A percentile compares a stretch with the other conserved stretches of the same genome.
phyloP scores from a whole-genome alignment of 2,113 vertebrate species.

The Pristiophorus japonicus region DNA sequence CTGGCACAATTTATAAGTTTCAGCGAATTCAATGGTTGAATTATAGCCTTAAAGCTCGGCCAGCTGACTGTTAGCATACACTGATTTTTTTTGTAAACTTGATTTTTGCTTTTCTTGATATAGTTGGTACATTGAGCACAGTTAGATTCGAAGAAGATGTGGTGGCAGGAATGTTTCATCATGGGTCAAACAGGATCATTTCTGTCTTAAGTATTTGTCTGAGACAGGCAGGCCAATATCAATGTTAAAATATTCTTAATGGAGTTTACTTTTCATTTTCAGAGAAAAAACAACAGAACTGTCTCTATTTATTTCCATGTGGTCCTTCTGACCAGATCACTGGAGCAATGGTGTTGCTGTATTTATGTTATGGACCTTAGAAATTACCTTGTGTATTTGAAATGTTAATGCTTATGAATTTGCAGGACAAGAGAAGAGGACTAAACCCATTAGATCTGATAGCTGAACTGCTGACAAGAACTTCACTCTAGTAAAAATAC shows the following conservation, averaged over 20 bases:
- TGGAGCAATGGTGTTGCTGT: neutral
- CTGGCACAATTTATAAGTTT: neutral
- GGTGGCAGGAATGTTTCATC: neutral
- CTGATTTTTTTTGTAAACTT: neutral
- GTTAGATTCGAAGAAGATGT: neutral
- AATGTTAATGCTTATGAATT: neutral
- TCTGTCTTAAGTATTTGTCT: neutral
- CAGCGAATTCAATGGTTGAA: neutral
- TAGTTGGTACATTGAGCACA: neutral
- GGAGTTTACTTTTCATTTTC: neutral
- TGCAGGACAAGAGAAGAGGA: neutral
- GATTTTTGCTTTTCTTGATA: neutral
- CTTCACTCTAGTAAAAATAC: neutral
- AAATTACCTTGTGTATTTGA: neutral
- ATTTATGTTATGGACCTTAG: neutral
- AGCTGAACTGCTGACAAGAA: neutral
- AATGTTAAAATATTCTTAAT: neutral
- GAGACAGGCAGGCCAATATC: neutral
- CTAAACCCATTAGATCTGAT: neutral
- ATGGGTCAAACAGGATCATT: neutral
- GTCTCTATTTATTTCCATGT: neutral
- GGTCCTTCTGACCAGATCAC: neutral
- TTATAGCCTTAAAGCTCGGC: neutral
- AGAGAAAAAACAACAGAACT: neutral
- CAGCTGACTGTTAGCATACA: neutral